Evolutionary conservation across 2,113 vertebrate species (phyloP).

Genomic region (Gambusia affinis): DNA sequence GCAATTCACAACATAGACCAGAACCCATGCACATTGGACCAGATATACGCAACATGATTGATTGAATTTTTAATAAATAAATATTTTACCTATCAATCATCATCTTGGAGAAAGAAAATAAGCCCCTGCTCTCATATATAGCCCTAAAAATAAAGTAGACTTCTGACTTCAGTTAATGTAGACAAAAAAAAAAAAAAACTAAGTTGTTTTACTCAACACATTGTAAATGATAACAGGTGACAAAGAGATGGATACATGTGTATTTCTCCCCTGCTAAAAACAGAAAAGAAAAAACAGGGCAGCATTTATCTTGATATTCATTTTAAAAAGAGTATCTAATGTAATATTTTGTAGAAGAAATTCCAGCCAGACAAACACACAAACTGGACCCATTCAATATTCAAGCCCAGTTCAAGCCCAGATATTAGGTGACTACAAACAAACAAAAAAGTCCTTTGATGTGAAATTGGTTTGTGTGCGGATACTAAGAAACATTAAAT

Average conservation of each 20-base stretch:
- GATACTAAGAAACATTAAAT: slow-evolving; percentile 63
- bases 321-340: slow-evolving; percentile 28
- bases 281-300: slow-evolving; percentile 5
- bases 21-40: too few species aligned
- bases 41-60: too few species aligned
- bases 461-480: slow-evolving; percentile 51
- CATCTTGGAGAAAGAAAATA: too few species aligned
- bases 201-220: slow-evolving; percentile 39
- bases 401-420: slow-evolving; percentile 16
- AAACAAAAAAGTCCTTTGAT: slow-evolving; percentile 50
- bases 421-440: slow-evolving; percentile 42
- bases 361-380: slow-evolving; percentile 17
- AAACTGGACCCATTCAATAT: slow-evolving; percentile 50
- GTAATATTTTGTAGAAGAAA: slow-evolving; percentile 20
- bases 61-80: too few species aligned
- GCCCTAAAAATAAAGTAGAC: slow-evolving; percentile 2
- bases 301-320: slow-evolving; percentile 42
- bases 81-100: too few species aligned
- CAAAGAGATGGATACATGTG: not conserved
- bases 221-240: slow-evolving; percentile 44
- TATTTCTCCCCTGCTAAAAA: too few species aligned
- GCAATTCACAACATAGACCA: too few species aligned
- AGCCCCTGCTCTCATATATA: slow-evolving; percentile 2
- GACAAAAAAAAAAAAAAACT: slow-evolving; percentile 31
- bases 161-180: slow-evolving; percentile 33